A percentile compares a stretch with the other conserved stretches of the same genome.
Conservation (phyloP, 2,797 vertebrate species). For the Silurus aristotelis region DNA sequence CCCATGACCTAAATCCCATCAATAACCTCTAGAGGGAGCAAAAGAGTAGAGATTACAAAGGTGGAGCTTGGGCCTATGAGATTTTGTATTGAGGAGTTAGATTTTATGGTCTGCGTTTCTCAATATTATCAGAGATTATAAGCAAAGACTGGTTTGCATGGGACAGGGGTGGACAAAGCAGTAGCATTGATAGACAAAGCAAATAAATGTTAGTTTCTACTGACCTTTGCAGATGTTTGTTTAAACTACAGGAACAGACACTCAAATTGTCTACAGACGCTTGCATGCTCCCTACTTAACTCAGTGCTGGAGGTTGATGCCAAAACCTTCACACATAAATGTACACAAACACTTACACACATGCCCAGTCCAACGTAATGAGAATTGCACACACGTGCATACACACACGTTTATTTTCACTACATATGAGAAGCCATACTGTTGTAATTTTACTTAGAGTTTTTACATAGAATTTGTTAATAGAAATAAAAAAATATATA, state of each 20-base stretch:
- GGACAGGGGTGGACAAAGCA: not conserved
- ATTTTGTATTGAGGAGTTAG: not conserved
- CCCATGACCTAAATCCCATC: not conserved
- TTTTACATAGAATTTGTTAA: not conserved
- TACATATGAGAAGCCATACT: not conserved
- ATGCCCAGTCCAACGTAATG: not conserved
- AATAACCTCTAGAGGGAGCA: constrained; percentile 6
- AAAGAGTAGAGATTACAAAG: not conserved
- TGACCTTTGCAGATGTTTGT: not conserved
- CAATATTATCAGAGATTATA: not conserved
- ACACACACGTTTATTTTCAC: not conserved
- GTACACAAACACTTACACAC: too few relatives aligned
- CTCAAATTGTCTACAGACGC: not conserved
- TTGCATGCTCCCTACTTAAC: not conserved
- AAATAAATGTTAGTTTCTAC: not conserved
- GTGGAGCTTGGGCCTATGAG: not conserved
- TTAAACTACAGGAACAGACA: not conserved
- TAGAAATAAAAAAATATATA: not conserved
- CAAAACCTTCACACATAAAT: not conserved
- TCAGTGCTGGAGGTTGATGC: not conserved
- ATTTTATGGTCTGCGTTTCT: not conserved
- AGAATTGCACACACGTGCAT: not conserved
- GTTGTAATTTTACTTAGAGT: not conserved
- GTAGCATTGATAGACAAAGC: not conserved
- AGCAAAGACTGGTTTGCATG: not conserved